Conservation (phyloP, 2,888 invertebrate genomes). For the Pinctada fucata region DNA sequence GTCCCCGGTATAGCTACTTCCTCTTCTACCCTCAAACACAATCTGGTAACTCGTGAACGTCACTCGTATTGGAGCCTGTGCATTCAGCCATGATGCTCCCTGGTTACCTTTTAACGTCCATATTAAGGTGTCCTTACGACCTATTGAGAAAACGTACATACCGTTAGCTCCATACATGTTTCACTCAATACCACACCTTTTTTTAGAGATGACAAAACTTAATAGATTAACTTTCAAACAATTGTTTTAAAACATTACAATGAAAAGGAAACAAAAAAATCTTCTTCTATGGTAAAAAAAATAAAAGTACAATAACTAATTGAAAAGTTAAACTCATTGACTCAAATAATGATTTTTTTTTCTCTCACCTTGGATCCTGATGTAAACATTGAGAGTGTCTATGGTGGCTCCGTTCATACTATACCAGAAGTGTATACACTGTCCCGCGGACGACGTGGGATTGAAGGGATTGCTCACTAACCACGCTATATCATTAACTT, state of each 20-base stretch:
- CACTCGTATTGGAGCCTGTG: slow-evolving; percentile 56
- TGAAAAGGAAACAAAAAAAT: neutral
- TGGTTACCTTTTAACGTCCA: slow-evolving; percentile 61
- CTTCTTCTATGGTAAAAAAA: too few relatives aligned
- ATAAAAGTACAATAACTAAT: neutral
- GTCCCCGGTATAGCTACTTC: slow-evolving; percentile 59
- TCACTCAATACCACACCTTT: too few relatives aligned
- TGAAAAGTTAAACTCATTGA: neutral
- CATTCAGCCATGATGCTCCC: slow-evolving; percentile 59
- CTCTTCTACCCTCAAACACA: slow-evolving; percentile 59
- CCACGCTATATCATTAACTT: slow-evolving; percentile 59
- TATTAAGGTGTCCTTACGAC: slow-evolving; percentile 45
- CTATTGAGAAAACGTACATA: slow-evolving; percentile 5
- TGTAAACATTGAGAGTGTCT: slow-evolving; percentile 60
- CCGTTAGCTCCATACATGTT: too few relatives aligned
- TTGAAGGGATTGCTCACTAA: slow-evolving; percentile 57
- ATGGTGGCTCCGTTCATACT: slow-evolving; percentile 70
- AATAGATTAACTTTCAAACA: neutral
- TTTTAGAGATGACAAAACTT: too few relatives aligned
- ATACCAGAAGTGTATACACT: slow-evolving; percentile 70
- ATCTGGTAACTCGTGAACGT: slow-evolving; percentile 50
- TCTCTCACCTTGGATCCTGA: slow-evolving; percentile 52
- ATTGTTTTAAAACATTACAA: neutral
- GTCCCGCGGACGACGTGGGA: slow-evolving; percentile 39
- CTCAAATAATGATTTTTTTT: neutral